Percentiles rank a stretch among this genome's conserved stretches.
Conservation (phyloP, 1,140 invertebrate species). For the Agrilus planipennis region DNA sequence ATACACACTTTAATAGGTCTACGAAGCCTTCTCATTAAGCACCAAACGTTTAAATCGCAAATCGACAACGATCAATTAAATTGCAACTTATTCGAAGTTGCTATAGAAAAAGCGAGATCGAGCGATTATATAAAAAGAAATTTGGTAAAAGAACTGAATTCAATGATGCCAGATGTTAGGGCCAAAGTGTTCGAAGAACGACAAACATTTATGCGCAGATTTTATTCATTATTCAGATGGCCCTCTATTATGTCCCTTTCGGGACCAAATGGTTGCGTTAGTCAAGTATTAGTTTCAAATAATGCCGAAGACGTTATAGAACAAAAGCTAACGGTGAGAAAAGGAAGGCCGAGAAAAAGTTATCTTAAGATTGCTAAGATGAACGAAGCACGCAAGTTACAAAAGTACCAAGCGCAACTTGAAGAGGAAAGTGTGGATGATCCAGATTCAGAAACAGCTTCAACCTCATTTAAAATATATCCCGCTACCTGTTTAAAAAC, state of each 20-base stretch:
- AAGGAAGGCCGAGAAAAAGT: slow-evolving; percentile 6
- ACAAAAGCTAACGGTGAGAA: slow-evolving; percentile 1
- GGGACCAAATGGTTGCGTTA: slow-evolving; percentile 1
- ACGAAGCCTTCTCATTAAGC: slow-evolving; percentile 13
- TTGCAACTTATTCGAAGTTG: not conserved
- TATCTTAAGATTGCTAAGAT: slow-evolving; percentile 4
- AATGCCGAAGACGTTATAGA: not conserved
- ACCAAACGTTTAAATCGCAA: slow-evolving; percentile 3
- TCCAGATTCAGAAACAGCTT: no score
- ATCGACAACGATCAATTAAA: not conserved
- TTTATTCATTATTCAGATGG: slow-evolving; percentile 6
- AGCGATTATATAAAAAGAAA: not conserved
- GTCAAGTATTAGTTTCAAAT: not conserved
- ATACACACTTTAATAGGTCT: slow-evolving; percentile 17
- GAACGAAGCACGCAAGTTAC: slow-evolving; percentile 5
- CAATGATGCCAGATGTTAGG: not conserved
- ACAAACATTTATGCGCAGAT: not conserved
- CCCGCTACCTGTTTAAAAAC: no score
- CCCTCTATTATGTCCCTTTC: slow-evolving; percentile 5
- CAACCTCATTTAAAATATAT: no score
- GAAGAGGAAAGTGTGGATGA: no score
- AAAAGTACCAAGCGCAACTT: no score
- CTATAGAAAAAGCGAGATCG: not conserved
- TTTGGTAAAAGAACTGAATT: not conserved
- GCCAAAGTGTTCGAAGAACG: not conserved